Percentiles rank a stretch among this genome's conserved stretches.
phyloP scores from a whole-genome alignment of 2,888 invertebrate species.

The Smittia sp. region DNA sequence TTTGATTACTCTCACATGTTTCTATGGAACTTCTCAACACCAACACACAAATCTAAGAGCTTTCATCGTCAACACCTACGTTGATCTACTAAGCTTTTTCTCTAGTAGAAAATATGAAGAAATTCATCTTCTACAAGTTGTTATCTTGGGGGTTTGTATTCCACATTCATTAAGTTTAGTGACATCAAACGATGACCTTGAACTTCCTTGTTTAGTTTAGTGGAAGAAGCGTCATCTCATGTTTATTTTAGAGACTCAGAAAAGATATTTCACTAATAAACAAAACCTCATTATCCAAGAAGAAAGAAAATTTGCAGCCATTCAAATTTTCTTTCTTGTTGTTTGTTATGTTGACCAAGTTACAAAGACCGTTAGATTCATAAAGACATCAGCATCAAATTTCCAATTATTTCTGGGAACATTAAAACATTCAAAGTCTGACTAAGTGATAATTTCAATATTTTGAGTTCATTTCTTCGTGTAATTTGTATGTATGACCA shows the following conservation, averaged over 20 bases:
- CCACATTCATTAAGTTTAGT: not conserved
- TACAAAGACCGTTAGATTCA: constrained; percentile 30
- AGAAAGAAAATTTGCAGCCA: constrained; percentile 52
- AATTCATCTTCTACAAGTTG: not conserved
- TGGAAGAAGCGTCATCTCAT: constrained; percentile 35
- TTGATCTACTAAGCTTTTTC: not conserved
- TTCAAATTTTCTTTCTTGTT: constrained; percentile 49
- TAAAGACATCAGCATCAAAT: constrained; percentile 20
- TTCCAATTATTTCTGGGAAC: not conserved
- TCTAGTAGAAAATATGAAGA: not conserved
- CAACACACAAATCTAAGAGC: constrained; percentile 4
- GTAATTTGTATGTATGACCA: constrained; percentile 36
- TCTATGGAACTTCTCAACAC: not conserved
- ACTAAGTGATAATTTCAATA: constrained; percentile 18
- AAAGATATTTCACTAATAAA: not conserved
- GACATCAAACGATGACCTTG: not conserved
- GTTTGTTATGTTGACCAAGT: constrained; percentile 27
- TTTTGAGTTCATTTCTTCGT: not conserved
- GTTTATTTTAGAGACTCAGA: constrained; percentile 6
- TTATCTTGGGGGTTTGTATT: constrained; percentile 40
- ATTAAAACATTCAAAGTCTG: not conserved
- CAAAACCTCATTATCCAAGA: constrained; percentile 34
- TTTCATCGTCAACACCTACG: not conserved
- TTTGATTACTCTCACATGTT: constrained; percentile 37
- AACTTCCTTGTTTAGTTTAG: not conserved